Evolutionary conservation across 1,140 invertebrate genomes (phyloP), one percentile per base, ranked within the genome.

Genomic region (Saxidomus purpurata): DNA sequence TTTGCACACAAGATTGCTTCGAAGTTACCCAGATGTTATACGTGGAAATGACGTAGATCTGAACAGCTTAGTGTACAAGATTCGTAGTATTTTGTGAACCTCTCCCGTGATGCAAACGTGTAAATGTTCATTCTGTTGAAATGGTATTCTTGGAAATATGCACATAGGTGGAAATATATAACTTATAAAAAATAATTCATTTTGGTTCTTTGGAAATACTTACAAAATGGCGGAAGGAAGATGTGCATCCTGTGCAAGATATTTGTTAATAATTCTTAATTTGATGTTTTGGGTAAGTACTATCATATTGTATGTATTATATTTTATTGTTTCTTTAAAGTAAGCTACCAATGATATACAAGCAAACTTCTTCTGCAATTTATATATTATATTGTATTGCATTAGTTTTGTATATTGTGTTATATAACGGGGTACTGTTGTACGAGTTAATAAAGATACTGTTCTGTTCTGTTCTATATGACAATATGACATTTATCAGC

Each of bases 151-250:
- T 63, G 28, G 59, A 15, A 28, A 3, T 22, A 22, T 71, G 34
- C 1, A 17, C 36, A 40, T 2, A 38, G 25, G 19, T 36, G 67
- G 36, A 38, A 22, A 36, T 71, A 71, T 71, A 4, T 71, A 71
- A 71, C 17, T 71, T 6, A 71, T 2, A n/a, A 31, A 67, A 38
- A 38, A 19, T 38, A 2, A 8, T n/a, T 36, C 19, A 8, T 4
- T 9, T 9, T 36, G 1, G 4, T 38, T 15, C 4, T 36, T 38
- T 38, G 67, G 67, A 71, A 79, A 34, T 79, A 52, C 28, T 52
- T 52, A n/a, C 61, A 67, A 69, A 69, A 87, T 87, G 85, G 85
- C 85, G 59, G 85, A 87, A 25, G 85, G 85, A 40, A 87, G 61
- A 28, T 36, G 36, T 31, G 85, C 85, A 43, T 63, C 71, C 17